phyloP scores from a whole-genome alignment of 2,888 invertebrate species.

The Tuberolachnus salignus region DNA sequence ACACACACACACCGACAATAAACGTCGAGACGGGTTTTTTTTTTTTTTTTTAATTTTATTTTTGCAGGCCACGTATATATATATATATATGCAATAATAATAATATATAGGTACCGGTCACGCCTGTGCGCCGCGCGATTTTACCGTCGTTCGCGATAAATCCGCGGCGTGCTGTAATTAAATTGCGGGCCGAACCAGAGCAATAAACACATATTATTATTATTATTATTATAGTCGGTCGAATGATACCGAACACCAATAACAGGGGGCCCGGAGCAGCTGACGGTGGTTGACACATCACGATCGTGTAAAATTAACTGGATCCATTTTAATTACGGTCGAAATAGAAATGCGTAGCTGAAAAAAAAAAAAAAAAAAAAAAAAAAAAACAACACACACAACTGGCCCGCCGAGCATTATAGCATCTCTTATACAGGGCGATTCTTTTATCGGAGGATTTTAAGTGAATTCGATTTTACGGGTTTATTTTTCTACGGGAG shows the following conservation, averaged over 20 bases:
- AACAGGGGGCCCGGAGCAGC: no score
- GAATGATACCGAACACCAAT: background rate
- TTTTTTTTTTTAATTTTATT: no score
- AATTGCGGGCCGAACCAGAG: background rate
- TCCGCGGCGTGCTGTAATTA: background rate
- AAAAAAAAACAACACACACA: background rate
- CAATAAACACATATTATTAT: background rate
- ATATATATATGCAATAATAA: no score
- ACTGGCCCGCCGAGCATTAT: background rate
- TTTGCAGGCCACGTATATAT: background rate
- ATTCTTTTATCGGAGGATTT: no score
- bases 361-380: background rate
- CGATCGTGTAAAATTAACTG: constrained; percentile 18
- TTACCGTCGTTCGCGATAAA: constrained; percentile 22
- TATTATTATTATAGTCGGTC: constrained; percentile 6
- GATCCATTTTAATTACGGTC: constrained; percentile 21
- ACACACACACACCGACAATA: background rate
- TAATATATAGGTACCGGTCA: constrained; percentile 6
- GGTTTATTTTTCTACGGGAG: no score
- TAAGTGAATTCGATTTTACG: no score
- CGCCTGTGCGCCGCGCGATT: constrained; percentile 11
- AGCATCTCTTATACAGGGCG: no score
- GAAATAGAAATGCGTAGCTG: background rate
- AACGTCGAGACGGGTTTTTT: constrained; percentile 15
- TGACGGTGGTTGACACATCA: background rate